Percentiles rank a stretch among this genome's conserved stretches.
Conservation (phyloP, 2,888 invertebrate species). For the Leptopilina syphax region DNA sequence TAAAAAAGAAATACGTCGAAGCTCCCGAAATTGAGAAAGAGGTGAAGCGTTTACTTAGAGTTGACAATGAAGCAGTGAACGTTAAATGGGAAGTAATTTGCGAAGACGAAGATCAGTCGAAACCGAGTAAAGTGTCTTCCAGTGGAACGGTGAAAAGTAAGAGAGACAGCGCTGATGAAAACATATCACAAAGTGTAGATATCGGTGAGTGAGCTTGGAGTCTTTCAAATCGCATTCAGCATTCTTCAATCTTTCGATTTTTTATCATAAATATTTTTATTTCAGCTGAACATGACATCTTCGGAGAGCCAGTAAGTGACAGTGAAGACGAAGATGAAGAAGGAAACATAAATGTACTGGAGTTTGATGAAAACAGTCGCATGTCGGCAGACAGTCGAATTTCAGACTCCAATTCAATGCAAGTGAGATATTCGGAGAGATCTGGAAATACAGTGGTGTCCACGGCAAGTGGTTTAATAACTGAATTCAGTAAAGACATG, state of each 20-base stretch:
- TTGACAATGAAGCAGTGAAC: conserved; percentile 94
- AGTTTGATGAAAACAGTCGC: conserved; percentile 88
- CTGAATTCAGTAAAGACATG: conserved; percentile 81
- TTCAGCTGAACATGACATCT: conserved; percentile 89
- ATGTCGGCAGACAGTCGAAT: conserved; percentile 86
- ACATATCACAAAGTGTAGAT: conserved; percentile 76
- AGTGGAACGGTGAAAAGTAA: conserved; percentile 73
- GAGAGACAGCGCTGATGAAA: conserved; percentile 70
- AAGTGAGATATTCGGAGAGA: conserved; percentile 73
- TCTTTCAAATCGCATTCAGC: no score
- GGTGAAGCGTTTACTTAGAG: conserved; percentile 92
- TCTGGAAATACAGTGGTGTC: conserved; percentile 45
- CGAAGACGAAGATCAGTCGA: conserved; percentile 87
- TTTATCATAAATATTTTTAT: not conserved
- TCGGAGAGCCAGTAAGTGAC: conserved; percentile 95
- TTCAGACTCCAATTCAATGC: conserved; percentile 83
- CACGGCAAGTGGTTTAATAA: conserved; percentile 53
- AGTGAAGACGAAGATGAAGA: conserved; percentile 90
- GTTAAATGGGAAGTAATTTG: conserved; percentile 93
- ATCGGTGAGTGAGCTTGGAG: conserved; percentile 71
- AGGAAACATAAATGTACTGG: conserved; percentile 83
- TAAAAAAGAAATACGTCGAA: conserved; percentile 98
- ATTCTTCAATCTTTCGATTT: no score
- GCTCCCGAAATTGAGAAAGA: conserved; percentile 99
- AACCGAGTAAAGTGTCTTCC: conserved; percentile 73